Conservation (phyloP, 2,797 vertebrate genomes). For the Platyrinchus mystaceus region DNA sequence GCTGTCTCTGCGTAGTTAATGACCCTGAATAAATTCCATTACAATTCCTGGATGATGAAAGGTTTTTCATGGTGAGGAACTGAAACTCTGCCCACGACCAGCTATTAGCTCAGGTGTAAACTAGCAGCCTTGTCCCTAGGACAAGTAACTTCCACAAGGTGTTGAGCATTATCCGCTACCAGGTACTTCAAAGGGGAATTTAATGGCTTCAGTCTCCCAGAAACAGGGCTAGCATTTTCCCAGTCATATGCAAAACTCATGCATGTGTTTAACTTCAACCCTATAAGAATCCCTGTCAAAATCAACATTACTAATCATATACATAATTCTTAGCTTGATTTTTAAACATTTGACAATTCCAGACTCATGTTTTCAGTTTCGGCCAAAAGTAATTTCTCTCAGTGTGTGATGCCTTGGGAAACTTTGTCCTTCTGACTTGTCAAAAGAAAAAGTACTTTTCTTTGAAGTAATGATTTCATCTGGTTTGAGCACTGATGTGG, state of each 20-base stretch:
- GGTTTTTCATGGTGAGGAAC: conserved; percentile 5
- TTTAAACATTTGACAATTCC: not conserved
- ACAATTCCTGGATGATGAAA: conserved; percentile 42
- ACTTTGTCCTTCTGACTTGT: not conserved
- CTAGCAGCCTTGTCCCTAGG: not conserved
- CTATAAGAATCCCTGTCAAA: not conserved
- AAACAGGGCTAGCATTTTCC: not conserved
- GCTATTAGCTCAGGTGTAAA: conserved; percentile 22
- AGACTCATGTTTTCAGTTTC: not conserved
- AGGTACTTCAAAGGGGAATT: not conserved
- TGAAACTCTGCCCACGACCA: conserved; percentile 9
- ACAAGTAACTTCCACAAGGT: not conserved
- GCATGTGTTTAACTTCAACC: not conserved
- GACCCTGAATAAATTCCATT: conserved; percentile 63
- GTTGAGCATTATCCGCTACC: not conserved
- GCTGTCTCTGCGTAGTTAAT: conserved; percentile 32
- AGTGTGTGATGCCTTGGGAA: not conserved
- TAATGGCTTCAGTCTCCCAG: not conserved
- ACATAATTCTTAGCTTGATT: not conserved
- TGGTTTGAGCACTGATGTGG: not conserved
- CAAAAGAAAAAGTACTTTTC: not conserved
- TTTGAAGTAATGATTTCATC: not conserved
- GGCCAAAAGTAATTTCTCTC: not conserved
- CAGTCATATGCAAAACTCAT: not conserved
- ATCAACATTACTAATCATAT: not conserved